These are phyloP conservation scores for Empis stercorea DNA, from an alignment of 2,888 invertebrate species.

Conservation along the genomic window DNA sequence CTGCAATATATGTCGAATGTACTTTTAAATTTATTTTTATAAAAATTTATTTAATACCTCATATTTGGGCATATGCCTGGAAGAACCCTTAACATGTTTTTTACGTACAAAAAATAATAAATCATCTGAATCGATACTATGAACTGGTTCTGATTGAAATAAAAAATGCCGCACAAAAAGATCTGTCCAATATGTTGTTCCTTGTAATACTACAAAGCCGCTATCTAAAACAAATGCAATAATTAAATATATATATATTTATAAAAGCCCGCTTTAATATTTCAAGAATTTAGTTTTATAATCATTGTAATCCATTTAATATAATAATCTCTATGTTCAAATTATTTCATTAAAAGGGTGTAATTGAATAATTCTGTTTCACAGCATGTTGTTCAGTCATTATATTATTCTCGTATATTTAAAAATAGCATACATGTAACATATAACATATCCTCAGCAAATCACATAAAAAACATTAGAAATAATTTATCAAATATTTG, in stretches of 20 bases:
- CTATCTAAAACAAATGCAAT: conserved; percentile 51
- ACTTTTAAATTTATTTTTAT: neutral
- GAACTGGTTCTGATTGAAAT: conserved; percentile 66
- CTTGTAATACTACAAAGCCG: conserved; percentile 84
- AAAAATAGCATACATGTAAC: no score
- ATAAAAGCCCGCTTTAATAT: neutral
- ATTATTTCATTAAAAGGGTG: neutral
- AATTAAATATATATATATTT: neutral
- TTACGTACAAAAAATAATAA: conserved; percentile 91
- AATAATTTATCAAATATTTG: no score
- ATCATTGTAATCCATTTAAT: neutral
- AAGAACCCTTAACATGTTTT: conserved; percentile 77
- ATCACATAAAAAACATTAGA: no score
- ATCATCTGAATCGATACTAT: conserved; percentile 83
- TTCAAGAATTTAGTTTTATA: neutral
- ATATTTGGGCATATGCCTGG: conserved; percentile 77
- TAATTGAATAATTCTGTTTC: neutral
- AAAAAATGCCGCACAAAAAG: conserved; percentile 88
- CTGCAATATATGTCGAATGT: conserved; percentile 36
- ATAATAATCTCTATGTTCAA: neutral
- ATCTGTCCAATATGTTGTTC: conserved; percentile 92
- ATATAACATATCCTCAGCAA: no score
- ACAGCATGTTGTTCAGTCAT: neutral
- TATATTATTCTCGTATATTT: no score
- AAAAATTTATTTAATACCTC: conserved; percentile 45